These are phyloP conservation scores for Hydrophis major DNA, from an alignment of 2,797 vertebrate species.

Conservation along the genomic window DNA sequence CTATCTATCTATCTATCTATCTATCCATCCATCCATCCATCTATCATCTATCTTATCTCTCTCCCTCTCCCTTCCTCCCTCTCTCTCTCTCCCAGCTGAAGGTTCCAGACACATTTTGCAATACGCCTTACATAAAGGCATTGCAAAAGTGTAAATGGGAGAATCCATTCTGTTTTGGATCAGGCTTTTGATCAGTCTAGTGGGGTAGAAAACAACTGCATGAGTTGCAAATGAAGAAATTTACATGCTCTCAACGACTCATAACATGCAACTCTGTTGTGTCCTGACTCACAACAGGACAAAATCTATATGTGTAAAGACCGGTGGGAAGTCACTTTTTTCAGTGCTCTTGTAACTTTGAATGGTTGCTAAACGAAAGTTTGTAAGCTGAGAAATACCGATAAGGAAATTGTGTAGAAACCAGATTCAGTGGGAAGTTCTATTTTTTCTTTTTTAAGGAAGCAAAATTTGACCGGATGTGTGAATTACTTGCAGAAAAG, in stretches of 20 bases:
- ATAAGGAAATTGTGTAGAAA: neutral
- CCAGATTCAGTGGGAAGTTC: neutral
- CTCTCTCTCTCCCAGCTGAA: neutral
- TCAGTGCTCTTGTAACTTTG: neutral
- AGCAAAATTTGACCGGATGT: neutral
- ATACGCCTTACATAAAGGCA: neutral
- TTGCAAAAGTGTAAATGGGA: neutral
- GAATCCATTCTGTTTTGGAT: neutral
- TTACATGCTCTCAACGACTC: neutral
- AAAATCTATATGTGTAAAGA: neutral
- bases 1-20: no score
- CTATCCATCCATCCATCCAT: no score
- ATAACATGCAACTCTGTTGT: no score
- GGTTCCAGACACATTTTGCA: neutral
- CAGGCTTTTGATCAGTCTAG: neutral
- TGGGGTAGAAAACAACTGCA: neutral
- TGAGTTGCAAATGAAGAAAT: neutral
- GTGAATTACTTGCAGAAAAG: neutral
- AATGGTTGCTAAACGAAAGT: neutral
- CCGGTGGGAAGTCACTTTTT: neutral
- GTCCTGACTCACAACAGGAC: neutral
- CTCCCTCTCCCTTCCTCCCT: no score
- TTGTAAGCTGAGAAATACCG: neutral
- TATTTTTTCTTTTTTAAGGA: neutral
- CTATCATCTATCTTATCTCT: no score